A percentile compares a stretch with the other conserved stretches of the same genome.
phyloP scores from a whole-genome alignment of 1,140 invertebrate genomes.

The Coenobita brevimanus region DNA sequence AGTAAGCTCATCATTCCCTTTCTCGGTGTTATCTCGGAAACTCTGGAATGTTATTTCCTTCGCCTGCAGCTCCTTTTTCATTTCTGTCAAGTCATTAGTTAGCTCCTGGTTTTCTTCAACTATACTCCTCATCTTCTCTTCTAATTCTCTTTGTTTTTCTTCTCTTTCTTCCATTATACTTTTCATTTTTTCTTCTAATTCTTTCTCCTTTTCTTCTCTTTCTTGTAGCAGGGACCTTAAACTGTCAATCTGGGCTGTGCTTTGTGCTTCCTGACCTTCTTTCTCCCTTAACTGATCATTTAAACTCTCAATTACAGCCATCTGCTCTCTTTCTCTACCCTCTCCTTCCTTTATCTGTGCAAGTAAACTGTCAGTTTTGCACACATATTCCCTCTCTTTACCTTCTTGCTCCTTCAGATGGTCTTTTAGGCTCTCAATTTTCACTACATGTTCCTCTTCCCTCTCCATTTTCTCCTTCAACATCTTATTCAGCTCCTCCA shows the following conservation, averaged over 20 bases:
- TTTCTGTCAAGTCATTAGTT: not conserved
- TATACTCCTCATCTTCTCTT: not conserved
- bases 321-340: not conserved
- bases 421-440: conserved; percentile 10
- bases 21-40: not conserved
- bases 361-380: not conserved
- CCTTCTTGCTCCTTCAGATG: conserved; percentile 19
- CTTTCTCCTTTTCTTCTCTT: conserved; percentile 14
- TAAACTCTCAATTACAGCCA: not conserved
- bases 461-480: conserved; percentile 2
- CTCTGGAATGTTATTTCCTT: conserved; percentile 13
- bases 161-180: not conserved
- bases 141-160: conserved; percentile 8
- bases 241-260: no score
- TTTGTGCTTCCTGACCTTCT: no score
- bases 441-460: conserved; percentile 2
- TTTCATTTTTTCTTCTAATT: not conserved
- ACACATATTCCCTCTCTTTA: not conserved
- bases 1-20: conserved; percentile 28
- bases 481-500: not conserved
- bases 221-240: not conserved
- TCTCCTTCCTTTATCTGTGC: not conserved
- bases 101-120: not conserved
- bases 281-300: not conserved
- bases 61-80: conserved; percentile 13